Evolutionary conservation across 2,797 vertebrate species (phyloP).

Genomic region (Poecilia gillii): DNA sequence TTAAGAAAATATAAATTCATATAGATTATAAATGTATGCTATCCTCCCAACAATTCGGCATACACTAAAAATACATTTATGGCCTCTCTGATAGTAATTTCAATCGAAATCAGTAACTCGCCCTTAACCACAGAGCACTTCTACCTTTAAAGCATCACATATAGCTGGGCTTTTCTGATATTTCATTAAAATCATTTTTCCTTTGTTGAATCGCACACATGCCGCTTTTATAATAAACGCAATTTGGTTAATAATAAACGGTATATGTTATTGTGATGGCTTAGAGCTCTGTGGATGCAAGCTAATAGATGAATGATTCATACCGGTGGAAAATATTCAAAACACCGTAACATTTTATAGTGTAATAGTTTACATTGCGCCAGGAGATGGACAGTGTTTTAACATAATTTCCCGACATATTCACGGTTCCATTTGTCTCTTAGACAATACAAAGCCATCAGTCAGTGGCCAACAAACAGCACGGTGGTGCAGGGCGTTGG

Average conservation of each 20-base stretch:
- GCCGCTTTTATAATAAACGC: neutral
- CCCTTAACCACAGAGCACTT: neutral
- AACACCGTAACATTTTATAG: neutral
- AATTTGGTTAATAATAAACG: neutral
- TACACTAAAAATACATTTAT: fast-evolving
- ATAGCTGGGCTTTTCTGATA: neutral
- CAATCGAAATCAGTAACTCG: neutral
- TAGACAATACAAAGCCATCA: conserved; percentile 3
- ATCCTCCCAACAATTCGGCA: conserved; percentile 35
- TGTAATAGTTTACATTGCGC: neutral
- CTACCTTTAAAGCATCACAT: too few species aligned
- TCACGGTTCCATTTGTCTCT: neutral
- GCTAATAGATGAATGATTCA: conserved; percentile 44
- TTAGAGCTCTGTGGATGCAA: conserved; percentile 11
- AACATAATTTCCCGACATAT: neutral
- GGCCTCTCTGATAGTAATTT: neutral
- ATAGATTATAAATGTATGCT: fast-evolving
- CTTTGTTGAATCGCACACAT: neutral
- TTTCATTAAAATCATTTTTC: neutral
- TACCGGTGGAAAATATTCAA: neutral
- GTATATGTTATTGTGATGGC: neutral
- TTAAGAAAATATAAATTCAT: too few species aligned
- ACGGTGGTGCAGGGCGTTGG: conserved; percentile 77
- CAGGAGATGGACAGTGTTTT: fast-evolving
- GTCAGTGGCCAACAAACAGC: conserved; percentile 31